Evolutionary conservation across 2,113 vertebrate species (phyloP), one percentile per base, ranked within the genome.

Genomic region (Gnathonemus echidnorhynchus): DNA sequence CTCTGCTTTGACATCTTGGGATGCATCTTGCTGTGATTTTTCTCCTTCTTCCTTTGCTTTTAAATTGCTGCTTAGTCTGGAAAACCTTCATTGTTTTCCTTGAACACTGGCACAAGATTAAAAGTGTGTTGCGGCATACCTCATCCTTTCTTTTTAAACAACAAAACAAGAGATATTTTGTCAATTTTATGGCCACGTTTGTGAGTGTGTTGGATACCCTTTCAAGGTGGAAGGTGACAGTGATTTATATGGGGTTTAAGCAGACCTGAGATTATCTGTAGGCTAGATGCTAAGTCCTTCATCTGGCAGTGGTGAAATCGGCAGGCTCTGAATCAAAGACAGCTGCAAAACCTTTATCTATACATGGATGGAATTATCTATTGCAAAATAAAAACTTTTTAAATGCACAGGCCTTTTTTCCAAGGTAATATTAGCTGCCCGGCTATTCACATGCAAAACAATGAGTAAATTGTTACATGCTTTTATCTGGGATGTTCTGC

Each of bases 221-320:
- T 48, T 87, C 86, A 87, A 87, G 86, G 86, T 87, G 86, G 86
- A 87, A 87, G 27, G 48, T 87, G 86, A 87, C 86, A 87, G 86
- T 87, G 86, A 87, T 87, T 87, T 87, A 87, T 87, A 87, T 31
- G 27, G 86, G 49, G 50, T 56, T 2, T 35, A 35, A 27, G 49
- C 27, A 50, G 50, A 56, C 50, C 45, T 53, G 27, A 87, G 86
- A 50, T 87, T 87, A 87, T 87, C 86, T 53, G 86, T 35, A 35
- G 49, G 49, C 27, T 53, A 87, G 50, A 87, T 87, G 35, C 50
- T 87, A 87, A 87, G 50, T 39, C 50, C 83, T 53, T 87, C 50
- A 56, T n/a, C 46, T 53, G 86, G 45, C 83, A 85, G 39, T 48
- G 42, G 45, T 3, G 45, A 85, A 85, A 48, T 48, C 45, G 42